Evolutionary conservation across 1,140 invertebrate genomes (phyloP), one percentile per base, ranked within the genome.

Genomic region (Drosophila sulfurigaster): DNA sequence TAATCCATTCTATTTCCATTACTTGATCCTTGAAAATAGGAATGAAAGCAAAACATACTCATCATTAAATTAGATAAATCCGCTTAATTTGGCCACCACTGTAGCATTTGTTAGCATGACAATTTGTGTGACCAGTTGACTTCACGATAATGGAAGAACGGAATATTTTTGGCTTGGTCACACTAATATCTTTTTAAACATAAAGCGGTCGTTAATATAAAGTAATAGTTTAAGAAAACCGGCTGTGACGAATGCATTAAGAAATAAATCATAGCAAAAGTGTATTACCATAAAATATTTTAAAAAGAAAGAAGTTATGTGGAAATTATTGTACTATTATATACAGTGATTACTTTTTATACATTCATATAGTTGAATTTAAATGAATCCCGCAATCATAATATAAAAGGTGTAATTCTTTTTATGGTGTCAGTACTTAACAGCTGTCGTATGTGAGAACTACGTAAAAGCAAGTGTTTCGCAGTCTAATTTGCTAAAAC

Each of bases 21-120:
- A 25, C 0, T 25, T 25, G 0, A 25, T 25, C 3, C 3, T 25
- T 25, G 0, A 32, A 32, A 32, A 7, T 32, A 32, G 2, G 1
- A 32, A 32, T 32, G 32, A n/a, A 11, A 41, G 10, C 38, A n/a
- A n/a, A 28, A 10, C 16, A 16, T 43, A 5, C 20, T 64, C 7
- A 28, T 38, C 59, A 65, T 30, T 11, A 65, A 7, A 13, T 32
- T 72, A 52, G 57, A 0, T 1, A 7, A 10, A 28, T 49, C 20
- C 41, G 15, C 3, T n/a, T 32, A 32, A 35, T 32, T 56, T 32
- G 5, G 15, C 63, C 38, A 65, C 10, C 41, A 43, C 41, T 15
- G 41, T 43, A 1, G 5, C 3, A 43, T 5, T 41, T 43, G 41
- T 10, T 38, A 10, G 30, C 30, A 32, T 10, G 7, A 3, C 7